Conservation (phyloP, 2,113 vertebrate genomes). For the Corythornis vintsioides region DNA sequence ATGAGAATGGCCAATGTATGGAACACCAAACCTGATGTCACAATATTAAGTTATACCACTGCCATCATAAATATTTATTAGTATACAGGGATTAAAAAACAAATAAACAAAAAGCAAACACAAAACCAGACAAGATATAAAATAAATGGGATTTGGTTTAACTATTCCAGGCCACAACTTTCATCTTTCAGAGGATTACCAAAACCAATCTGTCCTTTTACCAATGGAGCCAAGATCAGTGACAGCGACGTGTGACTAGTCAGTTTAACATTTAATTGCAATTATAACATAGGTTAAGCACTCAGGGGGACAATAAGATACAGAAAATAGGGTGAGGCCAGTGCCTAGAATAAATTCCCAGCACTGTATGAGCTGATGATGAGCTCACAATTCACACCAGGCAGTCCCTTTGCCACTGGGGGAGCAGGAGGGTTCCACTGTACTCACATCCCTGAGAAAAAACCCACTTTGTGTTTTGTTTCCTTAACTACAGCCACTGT, state of each 20-base stretch:
- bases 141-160: background rate
- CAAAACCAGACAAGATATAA: background rate
- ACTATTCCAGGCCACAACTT: background rate
- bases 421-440: background rate
- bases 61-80: background rate
- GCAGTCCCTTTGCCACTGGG: background rate
- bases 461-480: background rate
- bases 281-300: background rate
- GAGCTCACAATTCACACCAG: background rate
- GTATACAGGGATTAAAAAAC: background rate
- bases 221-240: background rate
- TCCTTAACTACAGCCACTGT: background rate
- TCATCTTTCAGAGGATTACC: background rate
- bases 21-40: background rate
- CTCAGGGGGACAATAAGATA: background rate
- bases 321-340: background rate
- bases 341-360: background rate
- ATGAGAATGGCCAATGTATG: background rate
- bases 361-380: background rate
- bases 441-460: fast-evolving
- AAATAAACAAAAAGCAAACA: too few relatives aligned
- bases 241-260: background rate
- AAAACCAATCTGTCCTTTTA: background rate
- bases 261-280: background rate
- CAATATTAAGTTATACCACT: background rate